Conservation (phyloP, 2,113 vertebrate genomes). For the Hypocryptadius cinnamomeus region DNA sequence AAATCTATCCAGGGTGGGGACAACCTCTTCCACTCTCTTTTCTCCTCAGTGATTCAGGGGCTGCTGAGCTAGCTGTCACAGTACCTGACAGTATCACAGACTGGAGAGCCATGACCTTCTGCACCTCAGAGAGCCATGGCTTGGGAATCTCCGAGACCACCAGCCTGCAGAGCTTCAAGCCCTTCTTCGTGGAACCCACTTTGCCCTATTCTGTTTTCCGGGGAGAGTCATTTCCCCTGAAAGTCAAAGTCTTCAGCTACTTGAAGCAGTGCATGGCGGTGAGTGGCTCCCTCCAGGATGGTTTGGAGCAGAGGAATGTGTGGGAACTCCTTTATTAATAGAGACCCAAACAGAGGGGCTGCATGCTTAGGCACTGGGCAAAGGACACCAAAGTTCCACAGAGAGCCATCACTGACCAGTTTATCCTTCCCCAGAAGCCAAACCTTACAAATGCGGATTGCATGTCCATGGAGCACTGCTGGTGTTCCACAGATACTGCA, state of each 20-base stretch:
- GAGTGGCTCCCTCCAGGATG: not conserved
- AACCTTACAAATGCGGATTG: not conserved
- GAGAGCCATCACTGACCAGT: not conserved
- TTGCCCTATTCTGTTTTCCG: conserved; percentile 84
- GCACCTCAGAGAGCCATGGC: conserved; percentile 71
- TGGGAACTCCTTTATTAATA: not conserved
- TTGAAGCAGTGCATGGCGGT: conserved; percentile 80
- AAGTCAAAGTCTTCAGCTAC: conserved; percentile 83
- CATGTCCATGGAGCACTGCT: not conserved
- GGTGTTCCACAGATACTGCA: not conserved
- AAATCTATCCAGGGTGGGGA: not conserved
- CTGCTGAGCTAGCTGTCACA: conserved; percentile 58
- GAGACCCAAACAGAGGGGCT: not conserved
- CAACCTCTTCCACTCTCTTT: not conserved
- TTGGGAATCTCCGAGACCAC: conserved; percentile 77
- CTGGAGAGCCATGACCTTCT: conserved; percentile 84
- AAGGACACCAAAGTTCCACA: not conserved
- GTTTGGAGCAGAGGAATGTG: not conserved
- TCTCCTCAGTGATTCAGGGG: conserved; percentile 68
- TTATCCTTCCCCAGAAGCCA: not conserved
- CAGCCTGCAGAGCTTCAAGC: conserved; percentile 78
- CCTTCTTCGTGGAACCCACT: conserved; percentile 83
- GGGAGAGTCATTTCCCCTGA: conserved; percentile 83
- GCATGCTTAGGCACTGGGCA: not conserved
- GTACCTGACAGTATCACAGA: conserved; percentile 86